Percentiles rank a stretch among this genome's conserved stretches.
Evolutionary conservation across 2,888 invertebrate genomes (phyloP).

Genomic region (Tenthredo distinguenda): DNA sequence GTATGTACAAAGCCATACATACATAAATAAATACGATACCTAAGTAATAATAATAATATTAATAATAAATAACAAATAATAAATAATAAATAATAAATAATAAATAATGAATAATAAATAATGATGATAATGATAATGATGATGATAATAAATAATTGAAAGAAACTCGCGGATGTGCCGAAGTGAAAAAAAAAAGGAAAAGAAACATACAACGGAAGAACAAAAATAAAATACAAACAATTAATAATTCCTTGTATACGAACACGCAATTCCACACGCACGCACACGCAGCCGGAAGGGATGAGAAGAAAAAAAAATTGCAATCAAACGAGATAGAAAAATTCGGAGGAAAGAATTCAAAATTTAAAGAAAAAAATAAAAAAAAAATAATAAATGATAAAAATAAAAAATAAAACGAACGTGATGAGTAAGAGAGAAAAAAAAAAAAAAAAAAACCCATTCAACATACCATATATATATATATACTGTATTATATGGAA

Average conservation of each 20-base stretch:
- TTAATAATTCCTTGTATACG: background rate
- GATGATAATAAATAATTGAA: background rate
- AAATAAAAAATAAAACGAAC: too few species aligned
- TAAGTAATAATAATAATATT: background rate
- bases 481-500: background rate
- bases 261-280: background rate
- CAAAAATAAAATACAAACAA: background rate
- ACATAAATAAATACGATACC: background rate
- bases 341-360: too few species aligned
- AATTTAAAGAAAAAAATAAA: too few species aligned
- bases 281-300: too few species aligned
- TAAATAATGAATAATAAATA: background rate
- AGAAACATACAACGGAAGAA: too few species aligned
- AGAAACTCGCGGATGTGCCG: background rate
- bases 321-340: too few species aligned
- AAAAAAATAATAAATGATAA: background rate
- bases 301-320: background rate
- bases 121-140: background rate
- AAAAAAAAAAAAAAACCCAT: too few species aligned
- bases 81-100: background rate
- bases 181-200: background rate
- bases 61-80: background rate
- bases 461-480: background rate
- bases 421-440: too few species aligned
- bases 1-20: background rate